These are phyloP conservation scores for Pyxicephalus adspersus DNA, from an alignment of 2,113 vertebrate species.

Conservation along the genomic window DNA sequence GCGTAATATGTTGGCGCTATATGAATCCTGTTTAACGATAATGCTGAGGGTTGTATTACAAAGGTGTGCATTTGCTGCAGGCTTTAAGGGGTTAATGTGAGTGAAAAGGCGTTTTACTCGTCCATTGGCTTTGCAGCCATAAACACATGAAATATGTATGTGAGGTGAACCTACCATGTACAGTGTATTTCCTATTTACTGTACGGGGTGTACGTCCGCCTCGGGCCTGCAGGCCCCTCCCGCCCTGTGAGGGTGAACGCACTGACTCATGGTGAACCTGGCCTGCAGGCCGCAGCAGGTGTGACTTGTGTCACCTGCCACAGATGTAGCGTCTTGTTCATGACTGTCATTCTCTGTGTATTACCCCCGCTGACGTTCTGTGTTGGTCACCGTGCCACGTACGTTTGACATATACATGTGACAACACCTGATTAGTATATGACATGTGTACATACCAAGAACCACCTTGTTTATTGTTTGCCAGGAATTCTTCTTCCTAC, in stretches of 20 bases:
- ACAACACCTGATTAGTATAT: background rate
- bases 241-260: background rate
- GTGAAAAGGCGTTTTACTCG: background rate
- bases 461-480: too few species aligned
- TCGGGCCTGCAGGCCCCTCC: background rate
- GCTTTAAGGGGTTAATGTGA: background rate
- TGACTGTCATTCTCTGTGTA: background rate
- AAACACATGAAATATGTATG: background rate
- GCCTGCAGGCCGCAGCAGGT: slow-evolving; percentile 7
- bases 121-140: too few species aligned
- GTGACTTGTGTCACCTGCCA: slow-evolving; percentile 22
- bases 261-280: background rate
- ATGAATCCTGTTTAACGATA: too few species aligned
- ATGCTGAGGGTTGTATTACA: background rate
- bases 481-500: too few species aligned
- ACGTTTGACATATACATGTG: background rate
- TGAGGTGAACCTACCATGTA: background rate
- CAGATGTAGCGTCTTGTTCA: background rate
- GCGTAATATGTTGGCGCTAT: too few species aligned
- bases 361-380: slow-evolving; percentile 12
- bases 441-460: background rate
- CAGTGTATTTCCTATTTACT: background rate
- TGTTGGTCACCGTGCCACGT: slow-evolving; percentile 11
- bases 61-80: background rate
- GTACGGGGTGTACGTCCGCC: background rate